Evolutionary conservation across 2,797 vertebrate species (phyloP), one percentile per base, ranked within the genome.

Genomic region (Anas bahamensis): DNA sequence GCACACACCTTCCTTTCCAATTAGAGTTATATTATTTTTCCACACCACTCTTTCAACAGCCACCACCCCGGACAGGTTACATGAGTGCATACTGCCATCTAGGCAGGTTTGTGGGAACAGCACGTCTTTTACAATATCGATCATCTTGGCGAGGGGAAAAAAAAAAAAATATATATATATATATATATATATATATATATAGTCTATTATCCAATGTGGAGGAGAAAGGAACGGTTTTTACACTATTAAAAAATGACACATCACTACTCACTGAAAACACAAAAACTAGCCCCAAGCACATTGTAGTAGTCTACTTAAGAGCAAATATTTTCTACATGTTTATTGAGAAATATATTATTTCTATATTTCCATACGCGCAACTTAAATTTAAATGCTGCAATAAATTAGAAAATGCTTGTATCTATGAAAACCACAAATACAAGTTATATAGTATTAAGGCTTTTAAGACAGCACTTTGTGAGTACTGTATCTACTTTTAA

Each of bases 81-180:
- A 2, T 63, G 94, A 95, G 89, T 44, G 46, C 86, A 96, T 68
- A 55, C 92, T 97, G 96, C 97, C 97, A 97, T 94, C 97, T 97
- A 97, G 96, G 83, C 89, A 96, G 61, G 52, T 28, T 76, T 91
- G 37, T 18, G 65, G 71, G 86, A 94, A 90, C 61, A 84, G 79
- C 95, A 96, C 16, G 42, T 68, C 16, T 33, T 78, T 64, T 57
- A 41, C 22, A 89, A 81, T 48, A 56, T 8, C 17, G 33, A 52
- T 6, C 17, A 6, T 48, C 17, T 91, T n/a, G 44, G 53, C 39
- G 59, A 57, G 26, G 24, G 39, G 48, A 89, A 93, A 71, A 70
- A 93, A 71, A 42, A 42, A 42, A 35, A 35, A 35, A 35, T 35
- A 35, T 35, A 35, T 35, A 42, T 9, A 42, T 39, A 39, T 39